Evolutionary conservation across 1,140 invertebrate genomes (phyloP), one percentile per base, ranked within the genome.

Genomic region (Rhagoletis zephyria): DNA sequence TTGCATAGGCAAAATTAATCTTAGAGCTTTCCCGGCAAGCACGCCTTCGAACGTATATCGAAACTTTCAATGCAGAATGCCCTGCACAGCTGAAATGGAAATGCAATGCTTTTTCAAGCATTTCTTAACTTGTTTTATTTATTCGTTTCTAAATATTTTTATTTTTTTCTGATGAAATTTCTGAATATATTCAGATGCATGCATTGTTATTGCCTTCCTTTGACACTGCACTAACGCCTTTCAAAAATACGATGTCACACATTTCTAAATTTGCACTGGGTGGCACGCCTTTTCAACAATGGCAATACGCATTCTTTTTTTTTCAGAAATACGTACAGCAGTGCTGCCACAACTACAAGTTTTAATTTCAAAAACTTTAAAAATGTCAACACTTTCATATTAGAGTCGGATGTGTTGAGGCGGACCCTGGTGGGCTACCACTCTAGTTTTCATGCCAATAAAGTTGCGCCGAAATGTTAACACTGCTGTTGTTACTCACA

Each of bases 321-420:
- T n/a, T n/a, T n/a, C n/a, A n/a, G n/a, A n/a, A n/a, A 30, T 30
- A 30, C 30, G 30, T 30, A 30, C 30, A 30, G 30, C 30, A 30
- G 30, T 30, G 30, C 42, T 30, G 40, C 14, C 42, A 12, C 4
- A 70, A 14, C 65, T 40, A 70, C 67, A 74, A 9, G 7, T 74
- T 74, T 74, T 42, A 74, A 74, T 45, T 14, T 74, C 51, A 48
- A 42, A 48, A 48, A 74, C 40, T 74, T 74, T 45, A 48, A 48
- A 70, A 9, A 48, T 45, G 45, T 45, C 67, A 16, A 14, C 14
- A 48, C n/a, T 4, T 40, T 45, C 14, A 74, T 74, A 74, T 74
- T 74, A 48, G 42, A 56, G 10, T 56, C 5, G 51, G 51, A 56
- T 56, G 51, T 12, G 2, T 48, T 70, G 45, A 48, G 67, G 42